Percentiles rank a stretch among this genome's conserved stretches.
phyloP scores from a whole-genome alignment of 2,797 vertebrate species.

The Sylvilagus floridanus region DNA sequence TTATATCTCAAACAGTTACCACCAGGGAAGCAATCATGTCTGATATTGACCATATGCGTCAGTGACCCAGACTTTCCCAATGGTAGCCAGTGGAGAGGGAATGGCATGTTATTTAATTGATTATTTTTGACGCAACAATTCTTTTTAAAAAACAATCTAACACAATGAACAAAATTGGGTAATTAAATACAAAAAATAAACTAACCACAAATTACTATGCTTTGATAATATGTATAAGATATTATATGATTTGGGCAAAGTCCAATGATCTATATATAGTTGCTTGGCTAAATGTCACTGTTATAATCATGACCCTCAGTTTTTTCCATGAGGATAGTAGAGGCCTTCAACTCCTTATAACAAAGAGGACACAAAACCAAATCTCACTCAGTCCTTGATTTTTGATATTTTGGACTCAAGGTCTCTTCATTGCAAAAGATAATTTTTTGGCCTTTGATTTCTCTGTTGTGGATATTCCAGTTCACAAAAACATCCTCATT shows the following conservation, averaged over 20 bases:
- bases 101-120: neutral
- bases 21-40: neutral
- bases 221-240: conserved; percentile 6
- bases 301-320: neutral
- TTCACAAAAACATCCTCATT: conserved; percentile 14
- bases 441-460: neutral
- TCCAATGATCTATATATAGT: neutral
- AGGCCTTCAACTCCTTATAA: neutral
- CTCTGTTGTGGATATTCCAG: neutral
- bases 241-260: neutral
- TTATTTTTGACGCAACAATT: neutral
- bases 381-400: neutral
- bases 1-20: conserved; percentile 44
- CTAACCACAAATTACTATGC: neutral
- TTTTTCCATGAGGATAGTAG: neutral
- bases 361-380: neutral
- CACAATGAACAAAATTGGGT: conserved; percentile 14
- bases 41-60: neutral
- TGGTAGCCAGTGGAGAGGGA: neutral
- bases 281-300: conserved; percentile 22
- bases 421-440: conserved; percentile 9
- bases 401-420: neutral
- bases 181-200: neutral
- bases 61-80: neutral
- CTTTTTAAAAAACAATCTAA: conserved; percentile 31